Percentiles rank a stretch among this genome's conserved stretches.
These are phyloP conservation scores for Rhagoletis pomonella DNA, from an alignment of 1,140 invertebrate genomes.

Conservation along the genomic window DNA sequence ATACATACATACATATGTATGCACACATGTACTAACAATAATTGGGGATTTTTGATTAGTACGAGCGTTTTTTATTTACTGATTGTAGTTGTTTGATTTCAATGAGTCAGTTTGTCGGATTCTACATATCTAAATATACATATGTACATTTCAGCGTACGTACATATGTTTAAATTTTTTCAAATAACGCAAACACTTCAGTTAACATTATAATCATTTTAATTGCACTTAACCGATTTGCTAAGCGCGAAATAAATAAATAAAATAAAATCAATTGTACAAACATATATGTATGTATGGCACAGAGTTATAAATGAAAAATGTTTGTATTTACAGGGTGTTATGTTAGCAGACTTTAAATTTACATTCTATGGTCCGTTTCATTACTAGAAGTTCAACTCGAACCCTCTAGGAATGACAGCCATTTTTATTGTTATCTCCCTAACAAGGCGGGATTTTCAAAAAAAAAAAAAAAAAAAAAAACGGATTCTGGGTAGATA, in stretches of 20 bases:
- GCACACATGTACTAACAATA: conserved; percentile 4
- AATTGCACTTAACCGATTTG: conserved; percentile 27
- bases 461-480: too few species aligned
- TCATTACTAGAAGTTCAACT: too few species aligned
- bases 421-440: too few species aligned
- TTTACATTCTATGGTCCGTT: too few species aligned
- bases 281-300: too few species aligned
- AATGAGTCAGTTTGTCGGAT: background rate
- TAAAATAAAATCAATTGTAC: background rate
- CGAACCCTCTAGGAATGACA: too few species aligned
- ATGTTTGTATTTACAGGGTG: too few species aligned
- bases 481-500: too few species aligned
- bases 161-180: background rate
- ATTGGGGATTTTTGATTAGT: background rate
- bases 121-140: background rate
- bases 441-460: too few species aligned
- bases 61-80: background rate
- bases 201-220: conserved; percentile 37
- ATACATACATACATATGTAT: background rate
- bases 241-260: background rate
- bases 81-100: conserved; percentile 2
- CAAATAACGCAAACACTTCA: background rate
- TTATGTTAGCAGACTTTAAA: too few species aligned
- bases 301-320: too few species aligned
- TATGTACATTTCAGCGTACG: background rate